A percentile compares a stretch with the other conserved stretches of the same genome.
Conservation (phyloP, 1,140 invertebrate species). For the Apocrypta bakeri region DNA sequence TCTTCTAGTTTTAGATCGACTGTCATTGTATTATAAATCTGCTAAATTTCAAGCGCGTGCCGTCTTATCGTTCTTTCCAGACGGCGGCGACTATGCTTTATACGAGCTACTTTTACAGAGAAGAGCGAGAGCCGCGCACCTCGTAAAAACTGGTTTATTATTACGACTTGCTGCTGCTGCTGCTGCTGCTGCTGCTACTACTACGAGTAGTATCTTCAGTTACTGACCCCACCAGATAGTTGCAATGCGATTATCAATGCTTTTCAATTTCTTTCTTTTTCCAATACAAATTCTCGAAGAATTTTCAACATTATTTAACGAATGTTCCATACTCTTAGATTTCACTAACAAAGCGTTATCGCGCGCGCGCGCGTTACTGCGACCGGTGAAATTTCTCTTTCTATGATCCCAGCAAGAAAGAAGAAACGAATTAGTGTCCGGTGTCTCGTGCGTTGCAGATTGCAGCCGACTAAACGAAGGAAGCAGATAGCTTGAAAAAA, state of each 20-base stretch:
- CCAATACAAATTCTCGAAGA: too few species aligned
- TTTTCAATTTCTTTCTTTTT: not conserved
- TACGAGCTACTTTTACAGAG: not conserved
- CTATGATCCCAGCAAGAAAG: constrained; percentile 4
- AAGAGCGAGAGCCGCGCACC: not conserved
- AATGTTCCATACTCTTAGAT: too few species aligned
- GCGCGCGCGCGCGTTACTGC: not conserved
- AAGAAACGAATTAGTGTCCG: constrained; percentile 1
- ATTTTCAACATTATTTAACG: too few species aligned
- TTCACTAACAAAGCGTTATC: not conserved
- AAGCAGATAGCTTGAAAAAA: too few species aligned
- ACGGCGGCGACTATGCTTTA: not conserved
- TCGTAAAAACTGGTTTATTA: constrained; percentile 44
- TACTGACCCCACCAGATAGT: not conserved
- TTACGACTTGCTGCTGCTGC: not conserved
- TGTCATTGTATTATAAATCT: not conserved
- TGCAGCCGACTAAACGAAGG: too few species aligned
- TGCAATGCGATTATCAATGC: not conserved
- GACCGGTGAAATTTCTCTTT: too few species aligned
- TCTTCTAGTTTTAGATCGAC: not conserved
- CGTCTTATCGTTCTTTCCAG: constrained; percentile 1
- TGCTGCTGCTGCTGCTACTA: not conserved
- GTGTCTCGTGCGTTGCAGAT: not conserved
- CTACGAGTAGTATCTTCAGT: not conserved
- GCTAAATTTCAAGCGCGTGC: not conserved